phyloP scores from a whole-genome alignment of 2,888 invertebrate species.

The Brenthis daphne region DNA sequence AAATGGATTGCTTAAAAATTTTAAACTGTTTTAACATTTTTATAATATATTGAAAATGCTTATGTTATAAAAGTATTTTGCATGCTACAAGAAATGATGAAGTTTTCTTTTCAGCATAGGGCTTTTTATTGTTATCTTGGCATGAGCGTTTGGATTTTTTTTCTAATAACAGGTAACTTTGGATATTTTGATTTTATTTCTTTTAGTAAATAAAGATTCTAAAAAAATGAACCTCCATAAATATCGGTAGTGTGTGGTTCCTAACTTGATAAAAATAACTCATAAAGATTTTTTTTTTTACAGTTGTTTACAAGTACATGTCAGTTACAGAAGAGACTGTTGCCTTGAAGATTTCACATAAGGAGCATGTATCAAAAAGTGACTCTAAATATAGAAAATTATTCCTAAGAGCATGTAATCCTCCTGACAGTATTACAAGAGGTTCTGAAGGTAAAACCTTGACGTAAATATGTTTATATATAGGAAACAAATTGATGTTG shows the following conservation, averaged over 20 bases:
- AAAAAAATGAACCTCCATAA: too few relatives aligned
- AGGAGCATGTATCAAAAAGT: constrained; percentile 78
- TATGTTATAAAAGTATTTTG: constrained; percentile 12
- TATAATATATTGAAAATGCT: background rate
- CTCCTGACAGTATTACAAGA: constrained; percentile 85
- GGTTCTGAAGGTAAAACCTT: constrained; percentile 87
- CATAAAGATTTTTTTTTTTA: constrained; percentile 42
- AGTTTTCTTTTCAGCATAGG: constrained; percentile 85
- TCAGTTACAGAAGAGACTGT: constrained; percentile 80
- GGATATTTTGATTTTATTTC: background rate
- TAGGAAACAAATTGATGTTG: background rate
- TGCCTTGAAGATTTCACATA: constrained; percentile 66
- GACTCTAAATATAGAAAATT: constrained; percentile 85
- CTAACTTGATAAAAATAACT: constrained; percentile 3
- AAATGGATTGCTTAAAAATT: constrained; percentile 3
- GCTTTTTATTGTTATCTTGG: constrained; percentile 92
- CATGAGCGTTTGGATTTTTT: constrained; percentile 87
- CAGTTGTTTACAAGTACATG: constrained; percentile 91
- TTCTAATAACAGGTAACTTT: constrained; percentile 25
- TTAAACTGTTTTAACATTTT: background rate
- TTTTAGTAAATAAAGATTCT: background rate
- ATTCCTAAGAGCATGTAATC: constrained; percentile 86
- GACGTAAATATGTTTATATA: background rate
- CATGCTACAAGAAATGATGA: constrained; percentile 66
- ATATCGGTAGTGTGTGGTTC: background rate